Conservation (phyloP, 1,140 invertebrate species). For the Danaus plexippus region DNA sequence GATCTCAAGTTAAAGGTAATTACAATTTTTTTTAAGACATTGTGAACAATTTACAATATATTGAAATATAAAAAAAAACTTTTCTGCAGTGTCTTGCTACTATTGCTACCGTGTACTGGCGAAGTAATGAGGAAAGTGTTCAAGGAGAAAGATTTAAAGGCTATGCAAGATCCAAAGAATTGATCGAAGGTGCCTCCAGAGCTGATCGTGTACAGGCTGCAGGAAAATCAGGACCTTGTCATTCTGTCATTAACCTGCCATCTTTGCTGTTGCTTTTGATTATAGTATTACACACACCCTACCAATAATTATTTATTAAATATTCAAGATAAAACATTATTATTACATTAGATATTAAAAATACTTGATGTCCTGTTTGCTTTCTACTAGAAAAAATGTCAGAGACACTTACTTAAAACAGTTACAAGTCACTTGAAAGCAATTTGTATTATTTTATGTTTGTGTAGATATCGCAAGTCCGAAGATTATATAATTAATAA, state of each 20-base stretch:
- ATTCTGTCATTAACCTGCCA: not conserved
- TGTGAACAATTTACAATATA: slow-evolving; percentile 6
- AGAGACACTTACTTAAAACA: no score
- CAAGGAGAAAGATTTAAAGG: slow-evolving; percentile 73
- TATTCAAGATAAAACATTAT: no score
- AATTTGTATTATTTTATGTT: no score
- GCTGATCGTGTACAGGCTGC: slow-evolving; percentile 67
- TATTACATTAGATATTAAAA: no score
- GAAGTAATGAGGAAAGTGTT: slow-evolving; percentile 87
- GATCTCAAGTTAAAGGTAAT: slow-evolving; percentile 85
- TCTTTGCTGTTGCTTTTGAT: no score
- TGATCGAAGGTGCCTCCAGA: slow-evolving; percentile 54
- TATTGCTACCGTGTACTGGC: slow-evolving; percentile 86
- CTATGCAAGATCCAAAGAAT: slow-evolving; percentile 59
- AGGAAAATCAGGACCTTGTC: slow-evolving; percentile 36
- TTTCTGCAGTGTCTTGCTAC: slow-evolving; percentile 81
- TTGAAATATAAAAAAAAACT: slow-evolving; percentile 8
- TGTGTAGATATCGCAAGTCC: no score
- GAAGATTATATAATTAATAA: no score
- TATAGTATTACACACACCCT: no score
- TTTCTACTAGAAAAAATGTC: no score
- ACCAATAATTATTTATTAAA: no score
- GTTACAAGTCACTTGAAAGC: no score
- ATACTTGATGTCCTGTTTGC: no score
- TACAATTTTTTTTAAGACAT: not conserved